Evolutionary conservation across 2,797 vertebrate species (phyloP).

Genomic region (Muraenolepis orangiensis): DNA sequence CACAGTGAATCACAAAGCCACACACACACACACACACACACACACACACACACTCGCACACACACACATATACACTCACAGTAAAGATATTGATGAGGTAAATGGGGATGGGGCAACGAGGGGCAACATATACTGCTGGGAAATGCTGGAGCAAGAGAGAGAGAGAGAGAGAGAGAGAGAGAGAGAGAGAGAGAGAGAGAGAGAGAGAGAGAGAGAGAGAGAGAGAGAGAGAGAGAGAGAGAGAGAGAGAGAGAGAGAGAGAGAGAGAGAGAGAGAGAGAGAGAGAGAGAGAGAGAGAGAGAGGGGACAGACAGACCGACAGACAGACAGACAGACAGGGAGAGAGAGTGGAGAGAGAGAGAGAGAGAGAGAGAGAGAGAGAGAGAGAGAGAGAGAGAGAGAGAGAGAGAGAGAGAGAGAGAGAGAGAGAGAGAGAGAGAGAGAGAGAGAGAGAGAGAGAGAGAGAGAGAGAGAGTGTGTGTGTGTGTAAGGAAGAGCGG

Average conservation of each 20-base stretch:
- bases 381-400: constrained; percentile 18
- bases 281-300: constrained; percentile 15
- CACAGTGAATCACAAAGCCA: constrained; percentile 22
- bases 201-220: constrained; percentile 44
- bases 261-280: neutral
- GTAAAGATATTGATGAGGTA: constrained; percentile 76
- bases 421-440: constrained; percentile 46
- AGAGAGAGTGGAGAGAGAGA: constrained; percentile 19
- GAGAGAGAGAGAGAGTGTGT: constrained; percentile 10
- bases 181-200: constrained; percentile 37
- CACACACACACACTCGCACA: constrained; percentile 31
- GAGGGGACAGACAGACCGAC: no score
- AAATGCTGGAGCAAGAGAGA: constrained; percentile 35
- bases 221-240: constrained; percentile 60
- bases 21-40: constrained; percentile 1
- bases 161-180: constrained; percentile 11
- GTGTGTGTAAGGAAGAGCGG: constrained; percentile 15
- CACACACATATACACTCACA: constrained; percentile 31
- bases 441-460: constrained; percentile 16
- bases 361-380: no score
- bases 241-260: constrained; percentile 27
- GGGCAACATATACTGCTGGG: constrained; percentile 65
- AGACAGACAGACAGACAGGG: no score
- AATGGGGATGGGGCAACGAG: constrained; percentile 63
- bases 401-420: constrained; percentile 57